Base-by-base conservation (phyloP, 2,113 vertebrate species). In the Amphiprion ocellaris region DNA sequence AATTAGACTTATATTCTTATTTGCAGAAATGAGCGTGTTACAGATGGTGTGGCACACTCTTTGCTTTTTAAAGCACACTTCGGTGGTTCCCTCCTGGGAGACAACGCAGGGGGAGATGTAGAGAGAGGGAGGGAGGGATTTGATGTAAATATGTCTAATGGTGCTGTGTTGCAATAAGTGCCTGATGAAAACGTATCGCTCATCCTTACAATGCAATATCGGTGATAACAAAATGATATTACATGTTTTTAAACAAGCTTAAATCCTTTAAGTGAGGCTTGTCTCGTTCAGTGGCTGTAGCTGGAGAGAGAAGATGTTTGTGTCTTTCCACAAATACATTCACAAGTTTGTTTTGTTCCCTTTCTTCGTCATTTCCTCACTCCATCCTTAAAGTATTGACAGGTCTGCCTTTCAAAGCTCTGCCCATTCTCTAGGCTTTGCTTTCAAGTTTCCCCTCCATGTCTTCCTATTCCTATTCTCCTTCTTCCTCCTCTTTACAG, bases 1-100 rank as follows among this genome's bases (percentile, higher is more conserved):
- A 90, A 90, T 90, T 90, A 89, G 86, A 89, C 84, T 77, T 91
- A 79, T 84, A 87, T 81, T 86, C 83, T 83, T 91, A 84, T 82
- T 90, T 88, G 67, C 46, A 81, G 83, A 72, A 86, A 88, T 55
- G 75, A 47, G 69, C 14, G 14, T 17, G 64, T 85, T 87, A 68
- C 92, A 91, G 88, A 90, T 91, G 90, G 87, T 37, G 73, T 56
- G 55, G 71, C 66, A 71, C 37, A 63, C 71, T 85, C 63, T 70
- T 67, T 74, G 81, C 56, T 2, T 87, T 85, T 79, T 79, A 77
- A 90, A 84, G 89, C 72, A 84, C 89, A 83, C 70, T 85, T 86
- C 69, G 62, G 52, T 75, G 59, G 62, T 81, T 74, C 59, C 74
- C 88, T 76, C 77, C 68, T 41, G 83, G 84, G 90, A 76, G 14